Conservation (phyloP, 2,797 vertebrate genomes). For the Champsocephalus esox region DNA sequence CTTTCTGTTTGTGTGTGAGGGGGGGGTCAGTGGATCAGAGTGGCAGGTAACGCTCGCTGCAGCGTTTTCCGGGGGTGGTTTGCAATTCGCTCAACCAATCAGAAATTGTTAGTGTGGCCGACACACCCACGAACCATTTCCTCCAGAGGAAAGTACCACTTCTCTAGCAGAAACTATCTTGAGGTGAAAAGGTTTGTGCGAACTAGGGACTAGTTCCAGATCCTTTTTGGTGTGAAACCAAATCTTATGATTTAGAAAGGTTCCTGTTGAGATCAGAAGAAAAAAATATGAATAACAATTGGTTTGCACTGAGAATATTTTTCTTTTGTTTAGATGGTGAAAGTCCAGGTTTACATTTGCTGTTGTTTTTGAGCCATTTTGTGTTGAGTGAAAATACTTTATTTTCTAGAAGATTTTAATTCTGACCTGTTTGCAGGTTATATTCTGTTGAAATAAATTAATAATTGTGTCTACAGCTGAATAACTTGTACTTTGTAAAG, state of each 20-base stretch:
- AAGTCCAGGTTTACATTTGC: constrained; percentile 44
- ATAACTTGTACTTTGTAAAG: constrained; percentile 81
- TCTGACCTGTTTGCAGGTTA: constrained; percentile 85
- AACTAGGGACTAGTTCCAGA: too few species aligned
- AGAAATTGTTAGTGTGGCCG: too few species aligned
- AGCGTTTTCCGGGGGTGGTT: too few species aligned
- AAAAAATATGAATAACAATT: constrained; percentile 38
- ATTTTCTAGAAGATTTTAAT: constrained; percentile 46
- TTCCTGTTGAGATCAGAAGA: constrained; percentile 10
- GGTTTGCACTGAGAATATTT: constrained; percentile 49
- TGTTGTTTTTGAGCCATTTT: constrained; percentile 36
- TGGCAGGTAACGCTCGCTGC: too few species aligned
- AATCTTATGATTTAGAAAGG: constrained; percentile 1
- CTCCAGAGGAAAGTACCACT: too few species aligned
- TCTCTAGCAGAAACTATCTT: too few species aligned
- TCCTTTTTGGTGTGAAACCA: too few species aligned
- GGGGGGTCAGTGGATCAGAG: too few species aligned
- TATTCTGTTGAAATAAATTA: constrained; percentile 91
- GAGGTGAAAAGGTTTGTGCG: too few species aligned
- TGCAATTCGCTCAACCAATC: too few species aligned
- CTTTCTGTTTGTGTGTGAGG: too few species aligned
- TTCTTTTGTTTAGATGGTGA: constrained; percentile 36
- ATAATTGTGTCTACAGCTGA: constrained; percentile 86
- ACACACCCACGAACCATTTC: too few species aligned
- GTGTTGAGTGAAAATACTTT: constrained; percentile 43